Conservation (phyloP, 1,140 invertebrate genomes). For the Aphelenchoides besseyi region DNA sequence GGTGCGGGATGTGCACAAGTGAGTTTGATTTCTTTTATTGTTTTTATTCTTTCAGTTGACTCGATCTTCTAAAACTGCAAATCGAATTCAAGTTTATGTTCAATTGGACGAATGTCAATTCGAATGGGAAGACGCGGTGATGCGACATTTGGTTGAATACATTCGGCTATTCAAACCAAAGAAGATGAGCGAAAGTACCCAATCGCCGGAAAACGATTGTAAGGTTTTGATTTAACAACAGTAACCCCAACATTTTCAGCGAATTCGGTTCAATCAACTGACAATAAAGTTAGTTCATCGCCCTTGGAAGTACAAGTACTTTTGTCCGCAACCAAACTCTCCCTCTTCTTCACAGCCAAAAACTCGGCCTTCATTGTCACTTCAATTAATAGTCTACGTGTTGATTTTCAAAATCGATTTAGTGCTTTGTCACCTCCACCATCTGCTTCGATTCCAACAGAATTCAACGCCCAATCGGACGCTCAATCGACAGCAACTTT, state of each 20-base stretch:
- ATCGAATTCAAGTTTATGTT: slow-evolving; percentile 20
- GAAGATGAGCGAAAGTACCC: not conserved
- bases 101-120: slow-evolving; percentile 50
- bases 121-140: slow-evolving; percentile 43
- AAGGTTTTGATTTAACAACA: no score
- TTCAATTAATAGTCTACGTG: slow-evolving; percentile 18
- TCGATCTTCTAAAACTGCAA: not conserved
- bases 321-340: slow-evolving; percentile 2
- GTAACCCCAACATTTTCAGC: no score
- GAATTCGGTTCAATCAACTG: not conserved
- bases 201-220: not conserved
- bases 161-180: slow-evolving; percentile 18
- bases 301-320: not conserved
- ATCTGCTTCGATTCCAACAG: not conserved
- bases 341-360: slow-evolving; percentile 40
- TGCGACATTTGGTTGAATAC: slow-evolving; percentile 35
- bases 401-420: slow-evolving; percentile 17
- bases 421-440: not conserved
- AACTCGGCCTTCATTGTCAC: slow-evolving; percentile 38
- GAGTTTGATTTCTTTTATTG: not conserved
- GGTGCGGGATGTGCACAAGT: slow-evolving; percentile 40
- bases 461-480: not conserved
- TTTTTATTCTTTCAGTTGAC: slow-evolving; percentile 2
- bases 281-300: not conserved
- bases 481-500: not conserved